Percentiles rank a stretch among this genome's conserved stretches.
Evolutionary conservation across 1,140 invertebrate species (phyloP).

Genomic region (Lucilia cuprina): DNA sequence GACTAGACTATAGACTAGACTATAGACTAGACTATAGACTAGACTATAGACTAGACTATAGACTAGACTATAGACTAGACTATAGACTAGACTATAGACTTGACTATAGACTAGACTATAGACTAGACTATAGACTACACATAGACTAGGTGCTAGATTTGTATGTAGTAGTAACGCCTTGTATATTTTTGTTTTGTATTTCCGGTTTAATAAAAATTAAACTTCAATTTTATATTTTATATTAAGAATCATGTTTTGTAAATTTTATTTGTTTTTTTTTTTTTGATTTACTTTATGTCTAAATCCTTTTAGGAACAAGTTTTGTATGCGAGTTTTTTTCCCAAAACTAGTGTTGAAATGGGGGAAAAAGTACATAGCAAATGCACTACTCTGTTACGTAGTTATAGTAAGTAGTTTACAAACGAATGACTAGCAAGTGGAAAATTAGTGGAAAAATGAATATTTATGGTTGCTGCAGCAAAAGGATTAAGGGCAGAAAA

Average conservation of each 20-base stretch:
- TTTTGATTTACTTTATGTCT: neutral
- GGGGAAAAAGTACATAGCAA: neutral
- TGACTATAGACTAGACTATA: too few relatives aligned
- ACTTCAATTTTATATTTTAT: too few relatives aligned
- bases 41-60: too few relatives aligned
- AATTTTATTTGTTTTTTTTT: neutral
- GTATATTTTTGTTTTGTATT: too few relatives aligned
- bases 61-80: too few relatives aligned
- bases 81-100: too few relatives aligned
- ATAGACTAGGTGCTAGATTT: too few relatives aligned
- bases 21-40: too few relatives aligned
- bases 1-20: too few relatives aligned
- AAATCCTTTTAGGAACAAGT: neutral
- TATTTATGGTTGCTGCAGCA: constrained; percentile 30
- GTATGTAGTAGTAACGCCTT: too few relatives aligned
- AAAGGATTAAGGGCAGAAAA: constrained; percentile 24
- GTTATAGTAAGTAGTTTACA: neutral
- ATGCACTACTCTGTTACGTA: neutral
- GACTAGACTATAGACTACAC: too few relatives aligned
- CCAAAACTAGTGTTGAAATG: neutral
- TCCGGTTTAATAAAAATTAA: too few relatives aligned
- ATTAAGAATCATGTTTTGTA: neutral
- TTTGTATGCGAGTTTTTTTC: neutral
- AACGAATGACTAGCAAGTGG: constrained; percentile 16
- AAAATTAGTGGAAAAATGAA: constrained; percentile 23